Conservation (phyloP, 2,888 invertebrate genomes). For the Hyles lineata region DNA sequence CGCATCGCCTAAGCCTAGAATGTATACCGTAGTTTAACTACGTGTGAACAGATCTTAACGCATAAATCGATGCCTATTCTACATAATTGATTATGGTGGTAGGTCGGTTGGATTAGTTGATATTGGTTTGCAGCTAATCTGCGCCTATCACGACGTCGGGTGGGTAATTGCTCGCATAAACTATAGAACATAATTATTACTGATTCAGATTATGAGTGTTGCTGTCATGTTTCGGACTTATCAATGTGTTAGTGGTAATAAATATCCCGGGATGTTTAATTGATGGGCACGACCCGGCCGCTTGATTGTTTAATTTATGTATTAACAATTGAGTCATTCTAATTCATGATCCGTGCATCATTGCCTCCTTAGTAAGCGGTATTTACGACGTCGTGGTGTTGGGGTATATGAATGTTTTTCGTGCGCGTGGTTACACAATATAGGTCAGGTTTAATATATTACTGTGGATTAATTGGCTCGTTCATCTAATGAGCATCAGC, state of each 20-base stretch:
- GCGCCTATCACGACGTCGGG: slow-evolving; percentile 14
- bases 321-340: slow-evolving; percentile 10
- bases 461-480: background rate
- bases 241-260: slow-evolving; percentile 5
- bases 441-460: background rate
- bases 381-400: background rate
- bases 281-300: background rate
- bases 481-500: background rate
- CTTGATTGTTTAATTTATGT: slow-evolving; percentile 14
- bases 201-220: slow-evolving; percentile 6
- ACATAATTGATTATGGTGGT: slow-evolving; percentile 62
- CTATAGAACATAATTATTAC: slow-evolving; percentile 20
- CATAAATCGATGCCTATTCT: slow-evolving; percentile 47
- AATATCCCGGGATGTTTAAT: slow-evolving; percentile 10
- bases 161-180: slow-evolving; percentile 29
- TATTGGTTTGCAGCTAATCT: slow-evolving; percentile 58
- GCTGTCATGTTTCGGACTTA: slow-evolving; percentile 22
- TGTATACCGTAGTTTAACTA: slow-evolving; percentile 9
- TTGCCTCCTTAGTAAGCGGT: background rate
- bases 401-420: background rate
- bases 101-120: slow-evolving; percentile 52
- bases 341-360: slow-evolving; percentile 1
- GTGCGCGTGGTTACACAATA: background rate
- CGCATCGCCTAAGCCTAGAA: background rate
- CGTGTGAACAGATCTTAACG: slow-evolving; percentile 42